Evolutionary conservation across 2,888 invertebrate genomes (phyloP).

Genomic region (Hirtodrosophila cameraria): DNA sequence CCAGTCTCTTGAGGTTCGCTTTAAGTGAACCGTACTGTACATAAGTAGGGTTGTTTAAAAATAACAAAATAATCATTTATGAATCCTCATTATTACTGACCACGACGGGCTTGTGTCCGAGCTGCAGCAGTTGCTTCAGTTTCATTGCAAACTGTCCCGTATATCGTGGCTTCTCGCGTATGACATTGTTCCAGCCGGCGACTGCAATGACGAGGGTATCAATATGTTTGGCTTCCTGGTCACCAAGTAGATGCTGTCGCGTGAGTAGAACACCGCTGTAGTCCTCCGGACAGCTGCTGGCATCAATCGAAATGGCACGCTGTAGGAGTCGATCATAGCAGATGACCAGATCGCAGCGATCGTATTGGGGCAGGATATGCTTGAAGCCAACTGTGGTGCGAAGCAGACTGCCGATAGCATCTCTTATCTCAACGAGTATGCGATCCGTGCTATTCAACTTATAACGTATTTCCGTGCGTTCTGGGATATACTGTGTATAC

Average conservation of each 20-base stretch:
- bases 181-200: conserved; percentile 87
- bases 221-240: conserved; percentile 48
- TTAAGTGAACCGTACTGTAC: too few relatives aligned
- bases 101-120: conserved; percentile 87
- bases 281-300: conserved; percentile 84
- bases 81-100: conserved; percentile 81
- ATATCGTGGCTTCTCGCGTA: conserved; percentile 85
- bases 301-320: conserved; percentile 85
- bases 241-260: conserved; percentile 70
- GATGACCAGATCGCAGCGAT: conserved; percentile 87
- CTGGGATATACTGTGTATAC: conserved; percentile 86
- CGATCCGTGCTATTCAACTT: conserved; percentile 86
- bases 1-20: too few relatives aligned
- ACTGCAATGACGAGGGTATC: conserved; percentile 87
- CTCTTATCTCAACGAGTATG: conserved; percentile 86
- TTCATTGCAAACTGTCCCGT: conserved; percentile 87
- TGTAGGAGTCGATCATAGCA: conserved; percentile 86
- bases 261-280: conserved; percentile 84
- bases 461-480: conserved; percentile 84
- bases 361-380: conserved; percentile 89
- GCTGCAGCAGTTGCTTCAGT: conserved; percentile 86
- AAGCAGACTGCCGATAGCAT: conserved; percentile 84
- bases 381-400: conserved; percentile 83
- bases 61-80: too few relatives aligned
- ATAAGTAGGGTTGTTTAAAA: too few relatives aligned